Conservation (phyloP, 2,113 vertebrate genomes). For the Phodopus roborovskii region DNA sequence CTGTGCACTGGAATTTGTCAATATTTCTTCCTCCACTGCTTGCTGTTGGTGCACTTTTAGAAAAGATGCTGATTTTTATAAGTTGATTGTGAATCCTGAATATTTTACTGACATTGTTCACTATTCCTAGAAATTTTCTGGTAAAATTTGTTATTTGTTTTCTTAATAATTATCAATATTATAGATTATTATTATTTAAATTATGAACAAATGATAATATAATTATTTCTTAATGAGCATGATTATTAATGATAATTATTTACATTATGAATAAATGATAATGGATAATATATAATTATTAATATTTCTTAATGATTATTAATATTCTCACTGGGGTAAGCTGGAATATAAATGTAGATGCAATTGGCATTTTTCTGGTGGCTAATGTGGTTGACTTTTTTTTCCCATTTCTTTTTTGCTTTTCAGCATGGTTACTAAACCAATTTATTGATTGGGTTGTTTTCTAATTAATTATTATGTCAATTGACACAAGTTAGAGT, state of each 20-base stretch:
- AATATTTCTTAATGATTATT: neutral
- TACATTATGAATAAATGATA: neutral
- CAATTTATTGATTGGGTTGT: neutral
- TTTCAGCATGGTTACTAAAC: neutral
- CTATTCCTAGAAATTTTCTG: neutral
- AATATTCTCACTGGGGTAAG: neutral
- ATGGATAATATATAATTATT: neutral
- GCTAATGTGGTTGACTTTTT: neutral
- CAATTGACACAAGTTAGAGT: neutral
- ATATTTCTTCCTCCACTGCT: no score
- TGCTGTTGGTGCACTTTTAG: no score
- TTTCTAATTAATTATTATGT: neutral
- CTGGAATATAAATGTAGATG: neutral
- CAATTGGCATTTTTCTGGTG: neutral
- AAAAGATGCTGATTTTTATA: neutral
- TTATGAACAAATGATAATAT: neutral
- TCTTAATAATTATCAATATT: neutral
- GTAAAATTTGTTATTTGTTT: neutral
- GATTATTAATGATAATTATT: neutral
- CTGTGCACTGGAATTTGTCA: no score
- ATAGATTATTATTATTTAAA: neutral
- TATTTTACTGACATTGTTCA: neutral
- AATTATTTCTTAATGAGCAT: neutral
- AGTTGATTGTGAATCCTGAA: neutral
- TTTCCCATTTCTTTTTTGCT: neutral